These are phyloP conservation scores for Eretmochelys imbricata DNA, from an alignment of 2,113 vertebrate genomes.

Conservation along the genomic window DNA sequence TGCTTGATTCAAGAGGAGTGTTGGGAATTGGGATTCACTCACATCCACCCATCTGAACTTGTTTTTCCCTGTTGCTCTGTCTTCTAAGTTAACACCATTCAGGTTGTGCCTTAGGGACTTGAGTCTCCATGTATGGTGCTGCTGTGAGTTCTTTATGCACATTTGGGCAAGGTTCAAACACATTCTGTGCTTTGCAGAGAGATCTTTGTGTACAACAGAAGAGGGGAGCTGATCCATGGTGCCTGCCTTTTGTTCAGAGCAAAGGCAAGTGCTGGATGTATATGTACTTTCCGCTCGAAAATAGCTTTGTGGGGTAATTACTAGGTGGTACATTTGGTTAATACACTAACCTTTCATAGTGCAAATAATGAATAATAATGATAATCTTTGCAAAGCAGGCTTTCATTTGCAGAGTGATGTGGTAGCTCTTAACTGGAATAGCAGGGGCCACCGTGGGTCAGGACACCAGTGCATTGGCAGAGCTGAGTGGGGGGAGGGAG, in stretches of 20 bases:
- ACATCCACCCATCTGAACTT: rapidly evolving
- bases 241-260: rapidly evolving
- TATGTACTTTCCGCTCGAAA: not conserved
- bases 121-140: not conserved
- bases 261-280: not conserved
- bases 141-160: not conserved
- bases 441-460: not conserved
- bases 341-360: rapidly evolving
- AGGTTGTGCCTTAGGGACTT: not conserved
- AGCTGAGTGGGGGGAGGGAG: rapidly evolving
- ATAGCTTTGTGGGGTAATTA: rapidly evolving
- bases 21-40: not conserved
- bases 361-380: not conserved
- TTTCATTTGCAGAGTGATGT: not conserved
- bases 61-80: not conserved
- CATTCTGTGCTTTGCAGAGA: not conserved
- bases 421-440: not conserved
- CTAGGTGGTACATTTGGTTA: rapidly evolving
- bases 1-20: not conserved
- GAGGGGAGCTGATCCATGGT: rapidly evolving
- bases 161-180: not conserved
- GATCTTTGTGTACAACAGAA: not conserved
- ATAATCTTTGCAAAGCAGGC: not conserved
- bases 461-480: not conserved
- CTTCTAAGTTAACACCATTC: not conserved